Evolutionary conservation across 2,113 vertebrate species (phyloP), one percentile per base, ranked within the genome.

Genomic region (Myanophis thanlyinensis): DNA sequence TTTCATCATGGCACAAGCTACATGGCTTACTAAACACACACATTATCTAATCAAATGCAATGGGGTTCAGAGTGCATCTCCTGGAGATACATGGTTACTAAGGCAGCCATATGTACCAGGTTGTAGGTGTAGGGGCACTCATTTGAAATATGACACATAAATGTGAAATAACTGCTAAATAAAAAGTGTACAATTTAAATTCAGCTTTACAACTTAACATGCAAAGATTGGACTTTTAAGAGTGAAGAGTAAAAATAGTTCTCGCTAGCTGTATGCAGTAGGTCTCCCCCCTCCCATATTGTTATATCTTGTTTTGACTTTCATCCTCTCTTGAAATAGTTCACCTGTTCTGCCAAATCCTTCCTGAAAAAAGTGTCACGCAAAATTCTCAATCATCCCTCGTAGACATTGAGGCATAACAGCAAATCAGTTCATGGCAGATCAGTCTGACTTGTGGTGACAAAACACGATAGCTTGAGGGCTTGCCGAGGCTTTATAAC

Each of bases 371-470:
- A 80, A 80, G 67, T 80, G 40, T 20, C 67, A 80, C 13, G 40
- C 67, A 80, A 7, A 18, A 40, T 20, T 80, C n/a, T 80, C 67
- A 80, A 18, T 80, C 67, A 80, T 40, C 67, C 67, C 67, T 80
- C n/a, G 20, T 7, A 40, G 67, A 80, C 13, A 80, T 35, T 20
- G 67, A 80, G n/a, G 35, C 67, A 80, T 80, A 40, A 80, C n/a
- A 80, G n/a, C 67, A 80, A 80, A 80, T 40, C 67, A 80, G n/a
- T 80, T 40, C 52, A 80, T 88, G 51, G 92, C 90, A 93, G 86
- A 89, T 35, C 1, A 49, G 62, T 94, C 95, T 95, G 73, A 54
- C n/a, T 88, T 47, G 85, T 67, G 48, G 46, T 62, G 59, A 92
- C 80, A 88, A 54, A 91, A 18, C 44, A 49, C 59, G 49, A 1